A percentile compares a stretch with the other conserved stretches of the same genome.
Evolutionary conservation across 1,140 invertebrate species (phyloP).

Genomic region (honey bee (Apis mellifera)): DNA sequence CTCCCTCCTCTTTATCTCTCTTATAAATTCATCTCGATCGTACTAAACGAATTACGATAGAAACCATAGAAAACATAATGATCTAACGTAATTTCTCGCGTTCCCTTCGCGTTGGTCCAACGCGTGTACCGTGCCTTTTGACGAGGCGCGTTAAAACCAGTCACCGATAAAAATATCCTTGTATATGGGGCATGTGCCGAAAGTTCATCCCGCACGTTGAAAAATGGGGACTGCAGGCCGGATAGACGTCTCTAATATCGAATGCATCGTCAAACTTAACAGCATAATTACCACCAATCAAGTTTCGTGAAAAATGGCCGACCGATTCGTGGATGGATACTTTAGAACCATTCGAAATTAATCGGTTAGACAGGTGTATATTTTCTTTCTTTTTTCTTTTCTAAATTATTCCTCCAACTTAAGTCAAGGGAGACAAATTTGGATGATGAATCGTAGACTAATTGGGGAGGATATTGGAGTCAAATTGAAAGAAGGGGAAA

Average conservation of each 20-base stretch:
- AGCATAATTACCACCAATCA: constrained; percentile 17
- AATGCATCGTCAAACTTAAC: not conserved
- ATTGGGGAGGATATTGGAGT: not conserved
- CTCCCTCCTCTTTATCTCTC: not conserved
- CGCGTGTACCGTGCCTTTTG: not conserved
- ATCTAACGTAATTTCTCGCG: constrained; percentile 1
- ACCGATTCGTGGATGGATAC: not conserved
- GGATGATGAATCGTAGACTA: not conserved
- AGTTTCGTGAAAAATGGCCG: not conserved
- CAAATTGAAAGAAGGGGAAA: not conserved
- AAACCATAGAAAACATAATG: not conserved
- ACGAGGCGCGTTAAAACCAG: constrained; percentile 19
- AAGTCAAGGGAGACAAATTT: not conserved
- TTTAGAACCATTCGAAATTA: not conserved
- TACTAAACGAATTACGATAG: not conserved
- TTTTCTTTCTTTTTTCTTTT: not conserved
- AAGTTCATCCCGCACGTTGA: not conserved
- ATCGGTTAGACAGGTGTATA: constrained; percentile 2
- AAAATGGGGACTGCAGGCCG: not conserved
- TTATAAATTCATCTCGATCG: not conserved
- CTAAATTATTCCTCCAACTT: too few relatives aligned
- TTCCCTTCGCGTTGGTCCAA: constrained; percentile 35
- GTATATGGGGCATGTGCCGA: constrained; percentile 19
- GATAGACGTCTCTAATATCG: not conserved
- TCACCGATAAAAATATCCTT: constrained; percentile 41